Percentiles rank a stretch among this genome's conserved stretches.
These are phyloP conservation scores for Ctenicera cuprea DNA, from an alignment of 2,888 invertebrate species.

Conservation along the genomic window DNA sequence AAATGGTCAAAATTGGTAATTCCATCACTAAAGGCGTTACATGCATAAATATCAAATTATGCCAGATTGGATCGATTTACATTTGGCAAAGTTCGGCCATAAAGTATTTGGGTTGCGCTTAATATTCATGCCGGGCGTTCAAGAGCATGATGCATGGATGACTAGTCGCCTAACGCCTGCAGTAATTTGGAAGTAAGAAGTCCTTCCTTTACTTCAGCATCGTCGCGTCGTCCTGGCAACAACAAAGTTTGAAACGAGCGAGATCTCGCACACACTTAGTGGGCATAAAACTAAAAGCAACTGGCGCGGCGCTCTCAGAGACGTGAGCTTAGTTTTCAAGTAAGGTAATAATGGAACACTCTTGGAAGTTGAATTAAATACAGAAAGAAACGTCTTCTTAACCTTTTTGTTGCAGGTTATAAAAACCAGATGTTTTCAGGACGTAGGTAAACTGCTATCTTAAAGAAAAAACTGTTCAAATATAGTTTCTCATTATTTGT, in stretches of 20 bases:
- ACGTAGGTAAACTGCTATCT: background rate
- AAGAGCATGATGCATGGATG: slow-evolving; percentile 18
- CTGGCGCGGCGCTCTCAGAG: background rate
- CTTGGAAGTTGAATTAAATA: slow-evolving; percentile 13
- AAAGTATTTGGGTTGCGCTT: slow-evolving; percentile 8
- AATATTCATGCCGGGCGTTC: slow-evolving; percentile 8
- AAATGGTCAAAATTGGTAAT: background rate
- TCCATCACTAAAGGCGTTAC: background rate
- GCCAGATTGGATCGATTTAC: background rate
- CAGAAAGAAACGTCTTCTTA: background rate
- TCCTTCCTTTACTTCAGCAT: background rate
- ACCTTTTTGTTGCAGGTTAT: background rate
- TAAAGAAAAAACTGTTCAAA: background rate
- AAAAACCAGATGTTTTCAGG: background rate
- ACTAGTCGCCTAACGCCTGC: slow-evolving; percentile 10
- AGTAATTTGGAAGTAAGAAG: slow-evolving; percentile 26
- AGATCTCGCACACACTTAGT: background rate
- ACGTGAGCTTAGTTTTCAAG: slow-evolving; percentile 15
- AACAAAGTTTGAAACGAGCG: slow-evolving; percentile 10
- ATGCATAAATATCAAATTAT: slow-evolving; percentile 15
- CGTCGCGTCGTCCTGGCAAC: slow-evolving; percentile 23
- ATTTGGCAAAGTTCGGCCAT: slow-evolving; percentile 12
- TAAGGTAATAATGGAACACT: slow-evolving; percentile 2
- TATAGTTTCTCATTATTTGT: too few relatives aligned
- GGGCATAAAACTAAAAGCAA: slow-evolving; percentile 11